Evolutionary conservation across 2,888 invertebrate genomes (phyloP).

Genomic region (Caenorhabditis becei): DNA sequence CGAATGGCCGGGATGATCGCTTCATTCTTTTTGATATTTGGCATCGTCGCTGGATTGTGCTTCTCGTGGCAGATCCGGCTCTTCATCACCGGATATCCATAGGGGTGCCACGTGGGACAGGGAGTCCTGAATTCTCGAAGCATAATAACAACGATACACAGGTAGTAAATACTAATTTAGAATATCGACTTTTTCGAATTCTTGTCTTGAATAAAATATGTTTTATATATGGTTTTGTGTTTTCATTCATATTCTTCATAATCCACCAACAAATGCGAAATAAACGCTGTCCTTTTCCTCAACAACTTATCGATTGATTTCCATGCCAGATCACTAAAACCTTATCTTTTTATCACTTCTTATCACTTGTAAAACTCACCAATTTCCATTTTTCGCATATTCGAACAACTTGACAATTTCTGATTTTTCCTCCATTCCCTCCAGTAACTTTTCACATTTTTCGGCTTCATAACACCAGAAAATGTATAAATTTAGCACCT

Average conservation of each 20-base stretch:
- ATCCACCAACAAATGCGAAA: constrained; percentile 1
- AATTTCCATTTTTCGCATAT: neutral
- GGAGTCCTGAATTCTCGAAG: neutral
- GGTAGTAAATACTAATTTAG: too few species aligned
- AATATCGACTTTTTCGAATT: too few species aligned
- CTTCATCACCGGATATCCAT: constrained; percentile 30
- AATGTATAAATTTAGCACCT: neutral
- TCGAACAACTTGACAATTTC: neutral
- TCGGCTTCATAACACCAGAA: constrained; percentile 2
- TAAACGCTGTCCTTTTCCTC: constrained; percentile 7
- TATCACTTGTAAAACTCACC: too few species aligned
- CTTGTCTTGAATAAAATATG: too few species aligned
- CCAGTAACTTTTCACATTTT: neutral
- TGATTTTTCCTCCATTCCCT: constrained; percentile 5
- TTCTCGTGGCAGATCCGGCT: constrained; percentile 53
- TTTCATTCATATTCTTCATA: too few species aligned
- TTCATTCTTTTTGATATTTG: constrained; percentile 50
- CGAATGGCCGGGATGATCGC: constrained; percentile 60
- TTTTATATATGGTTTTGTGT: too few species aligned
- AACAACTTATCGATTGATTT: constrained; percentile 6
- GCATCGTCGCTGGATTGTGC: constrained; percentile 48
- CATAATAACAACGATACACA: too few species aligned
- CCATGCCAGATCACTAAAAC: constrained; percentile 6
- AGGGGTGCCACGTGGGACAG: neutral
- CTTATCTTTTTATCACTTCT: neutral